These are phyloP conservation scores for Tupaia chinensis DNA, from an alignment of 2,113 vertebrate species.

Conservation along the genomic window DNA sequence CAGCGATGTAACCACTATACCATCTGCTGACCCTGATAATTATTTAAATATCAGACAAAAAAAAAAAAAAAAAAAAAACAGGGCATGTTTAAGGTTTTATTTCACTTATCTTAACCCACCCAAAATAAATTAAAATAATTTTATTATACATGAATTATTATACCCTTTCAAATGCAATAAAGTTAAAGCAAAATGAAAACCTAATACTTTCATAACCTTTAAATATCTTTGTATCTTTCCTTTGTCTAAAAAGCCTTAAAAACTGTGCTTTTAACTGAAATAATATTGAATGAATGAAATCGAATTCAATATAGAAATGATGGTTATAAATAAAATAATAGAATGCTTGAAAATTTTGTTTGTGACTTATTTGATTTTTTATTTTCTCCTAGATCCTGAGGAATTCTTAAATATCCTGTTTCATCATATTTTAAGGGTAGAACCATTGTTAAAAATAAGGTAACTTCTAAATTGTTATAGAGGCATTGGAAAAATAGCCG, in stretches of 20 bases:
- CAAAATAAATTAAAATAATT: not conserved
- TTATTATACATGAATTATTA: not conserved
- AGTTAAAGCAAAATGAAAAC: not conserved
- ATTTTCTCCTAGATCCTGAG: conserved; percentile 93
- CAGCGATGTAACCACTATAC: no score
- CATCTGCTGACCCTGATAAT: not conserved
- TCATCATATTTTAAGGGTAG: conserved; percentile 98
- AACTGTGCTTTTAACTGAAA: conserved; percentile 51
- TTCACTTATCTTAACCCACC: not conserved
- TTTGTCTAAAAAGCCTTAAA: conserved; percentile 45
- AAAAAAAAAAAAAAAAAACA: not conserved
- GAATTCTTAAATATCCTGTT: conserved; percentile 99
- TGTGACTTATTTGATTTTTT: conserved; percentile 31
- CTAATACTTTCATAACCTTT: not conserved
- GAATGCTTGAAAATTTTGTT: conserved; percentile 41
- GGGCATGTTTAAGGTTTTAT: not conserved
- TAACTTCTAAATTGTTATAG: conserved; percentile 79
- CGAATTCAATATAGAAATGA: conserved; percentile 35
- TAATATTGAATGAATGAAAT: conserved; percentile 32
- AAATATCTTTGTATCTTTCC: conserved; percentile 28
- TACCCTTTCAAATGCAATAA: not conserved
- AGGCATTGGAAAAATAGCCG: not conserved
- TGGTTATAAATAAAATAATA: not conserved
- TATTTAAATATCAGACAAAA: not conserved
- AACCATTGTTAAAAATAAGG: conserved; percentile 97